Evolutionary conservation across 2,888 invertebrate genomes (phyloP).

Genomic region (Aelia acuminata): DNA sequence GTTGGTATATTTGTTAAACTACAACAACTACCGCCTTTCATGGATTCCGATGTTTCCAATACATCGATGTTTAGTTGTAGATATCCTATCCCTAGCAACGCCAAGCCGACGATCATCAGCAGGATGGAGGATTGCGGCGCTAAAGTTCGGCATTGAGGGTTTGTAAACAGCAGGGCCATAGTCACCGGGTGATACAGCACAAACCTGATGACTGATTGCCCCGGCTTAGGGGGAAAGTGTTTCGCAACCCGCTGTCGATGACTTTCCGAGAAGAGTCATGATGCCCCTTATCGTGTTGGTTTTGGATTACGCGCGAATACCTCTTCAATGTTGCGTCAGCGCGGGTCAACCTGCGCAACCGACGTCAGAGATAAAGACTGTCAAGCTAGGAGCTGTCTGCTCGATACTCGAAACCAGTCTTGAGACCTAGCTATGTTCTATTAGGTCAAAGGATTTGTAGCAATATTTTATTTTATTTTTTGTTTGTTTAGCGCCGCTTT

Average conservation of each 20-base stretch:
- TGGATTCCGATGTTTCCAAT: too few relatives aligned
- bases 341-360: slow-evolving; percentile 13
- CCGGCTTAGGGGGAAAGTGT: not conserved
- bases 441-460: not conserved
- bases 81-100: too few relatives aligned
- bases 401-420: not conserved
- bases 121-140: not conserved
- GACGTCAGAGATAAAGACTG: not conserved
- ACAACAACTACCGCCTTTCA: too few relatives aligned
- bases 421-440: not conserved
- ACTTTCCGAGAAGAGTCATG: slow-evolving; percentile 40
- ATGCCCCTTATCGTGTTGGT: slow-evolving; percentile 43
- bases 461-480: too few relatives aligned
- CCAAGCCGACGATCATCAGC: not conserved
- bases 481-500: too few relatives aligned
- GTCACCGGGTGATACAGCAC: slow-evolving; percentile 34
- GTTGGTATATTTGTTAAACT: too few relatives aligned
- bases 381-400: not conserved
- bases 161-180: slow-evolving; percentile 2
- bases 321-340: slow-evolving; percentile 17
- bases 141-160: not conserved
- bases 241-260: not conserved
- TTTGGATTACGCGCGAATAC: slow-evolving; percentile 39
- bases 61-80: too few relatives aligned
- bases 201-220: slow-evolving; percentile 28